phyloP scores from a whole-genome alignment of 23 tunicate species.

The Ascidia mentula region DNA sequence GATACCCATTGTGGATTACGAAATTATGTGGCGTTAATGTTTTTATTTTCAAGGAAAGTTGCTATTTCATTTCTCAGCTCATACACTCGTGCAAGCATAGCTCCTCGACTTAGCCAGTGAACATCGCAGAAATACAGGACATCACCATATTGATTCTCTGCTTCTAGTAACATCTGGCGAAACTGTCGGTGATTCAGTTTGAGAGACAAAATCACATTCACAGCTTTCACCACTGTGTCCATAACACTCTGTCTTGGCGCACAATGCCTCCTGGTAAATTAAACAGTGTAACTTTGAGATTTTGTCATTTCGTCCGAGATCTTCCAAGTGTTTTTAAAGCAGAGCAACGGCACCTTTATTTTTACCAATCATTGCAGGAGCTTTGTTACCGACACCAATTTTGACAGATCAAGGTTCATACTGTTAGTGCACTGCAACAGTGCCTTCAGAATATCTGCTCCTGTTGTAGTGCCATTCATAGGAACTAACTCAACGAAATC shows the following conservation, averaged over 20 bases:
- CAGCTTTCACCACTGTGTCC: constrained; percentile 65
- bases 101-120: constrained; percentile 81
- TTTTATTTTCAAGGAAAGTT: constrained; percentile 50
- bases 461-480: constrained; percentile 63
- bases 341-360: constrained; percentile 58
- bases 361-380: constrained; percentile 50
- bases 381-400: constrained; percentile 40
- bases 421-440: constrained; percentile 32
- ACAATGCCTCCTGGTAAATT: constrained; percentile 80
- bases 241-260: constrained; percentile 59
- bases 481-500: constrained; percentile 43
- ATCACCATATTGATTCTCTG: constrained; percentile 73
- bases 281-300: constrained; percentile 46
- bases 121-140: constrained; percentile 62
- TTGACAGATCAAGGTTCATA: constrained; percentile 40
- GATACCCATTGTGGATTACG: constrained; percentile 63
- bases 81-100: constrained; percentile 48
- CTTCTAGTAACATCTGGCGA: constrained; percentile 65
- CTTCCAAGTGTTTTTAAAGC: constrained; percentile 73
- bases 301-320: constrained; percentile 25
- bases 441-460: constrained; percentile 62
- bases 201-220: constrained; percentile 55
- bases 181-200: constrained; percentile 58
- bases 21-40: constrained; percentile 38
- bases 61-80: constrained; percentile 36